These are phyloP conservation scores for Scaptomyza reducta DNA, from an alignment of 2,888 invertebrate genomes.

Conservation along the genomic window DNA sequence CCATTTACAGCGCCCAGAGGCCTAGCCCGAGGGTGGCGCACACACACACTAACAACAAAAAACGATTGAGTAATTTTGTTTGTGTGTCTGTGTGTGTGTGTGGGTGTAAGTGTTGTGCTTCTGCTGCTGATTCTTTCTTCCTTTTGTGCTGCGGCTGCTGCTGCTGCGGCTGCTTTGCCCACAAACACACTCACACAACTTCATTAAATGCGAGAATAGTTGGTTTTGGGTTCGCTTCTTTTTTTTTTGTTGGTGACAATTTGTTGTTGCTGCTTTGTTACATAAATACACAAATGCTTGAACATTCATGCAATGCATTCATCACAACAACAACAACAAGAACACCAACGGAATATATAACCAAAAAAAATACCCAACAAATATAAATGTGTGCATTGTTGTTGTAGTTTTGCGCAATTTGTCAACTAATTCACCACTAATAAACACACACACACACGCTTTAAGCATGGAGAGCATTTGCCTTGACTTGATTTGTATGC, in stretches of 20 bases:
- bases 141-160: constrained; percentile 3
- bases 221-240: constrained; percentile 15
- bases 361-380: constrained; percentile 25
- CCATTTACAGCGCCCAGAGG: constrained; percentile 48
- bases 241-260: constrained; percentile 44
- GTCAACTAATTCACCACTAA: constrained; percentile 67
- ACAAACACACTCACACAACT: constrained; percentile 72
- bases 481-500: constrained; percentile 43
- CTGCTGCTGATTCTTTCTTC: constrained; percentile 10
- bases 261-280: constrained; percentile 44
- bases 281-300: constrained; percentile 47
- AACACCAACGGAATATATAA: not conserved
- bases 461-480: constrained; percentile 19
- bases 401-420: constrained; percentile 73
- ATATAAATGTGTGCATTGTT: constrained; percentile 7
- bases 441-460: constrained; percentile 24
- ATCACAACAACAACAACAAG: constrained; percentile 1
- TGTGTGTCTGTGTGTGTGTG: constrained; percentile 17
- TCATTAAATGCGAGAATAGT: constrained; percentile 59
- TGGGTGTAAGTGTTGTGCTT: constrained; percentile 5
- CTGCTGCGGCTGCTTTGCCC: constrained; percentile 31
- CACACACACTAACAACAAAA: constrained; percentile 33
- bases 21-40: constrained; percentile 68
- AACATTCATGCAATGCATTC: constrained; percentile 15
- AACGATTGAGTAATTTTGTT: constrained; percentile 74